Conservation (phyloP, 2,797 vertebrate genomes). For the Neosilurus mollespiculum region DNA sequence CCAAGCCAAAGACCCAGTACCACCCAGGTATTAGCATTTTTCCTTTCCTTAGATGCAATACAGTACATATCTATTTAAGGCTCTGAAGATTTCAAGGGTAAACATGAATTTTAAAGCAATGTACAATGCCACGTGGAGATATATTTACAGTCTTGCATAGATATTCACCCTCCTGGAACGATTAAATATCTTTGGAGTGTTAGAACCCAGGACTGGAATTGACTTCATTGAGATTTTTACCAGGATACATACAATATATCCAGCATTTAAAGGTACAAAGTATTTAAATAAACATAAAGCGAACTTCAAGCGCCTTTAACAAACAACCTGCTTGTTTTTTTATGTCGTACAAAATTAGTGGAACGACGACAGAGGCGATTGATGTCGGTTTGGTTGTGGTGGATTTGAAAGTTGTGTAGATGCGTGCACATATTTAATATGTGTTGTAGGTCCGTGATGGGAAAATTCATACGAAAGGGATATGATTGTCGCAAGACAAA, state of each 20-base stretch:
- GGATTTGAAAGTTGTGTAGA: no score
- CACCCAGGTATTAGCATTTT: constrained; percentile 70
- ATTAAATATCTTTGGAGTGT: neutral
- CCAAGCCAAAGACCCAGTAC: constrained; percentile 43
- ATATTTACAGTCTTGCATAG: neutral
- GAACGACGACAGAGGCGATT: no score
- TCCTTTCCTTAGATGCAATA: constrained; percentile 53
- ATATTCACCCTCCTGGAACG: neutral
- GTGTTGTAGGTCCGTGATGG: no score
- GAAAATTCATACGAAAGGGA: no score
- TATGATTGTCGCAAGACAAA: no score
- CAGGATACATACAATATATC: neutral
- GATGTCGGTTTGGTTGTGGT: no score
- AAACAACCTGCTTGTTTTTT: no score
- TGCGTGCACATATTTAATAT: no score
- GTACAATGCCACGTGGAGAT: neutral
- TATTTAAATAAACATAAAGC: neutral
- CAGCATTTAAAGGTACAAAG: neutral
- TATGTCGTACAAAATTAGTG: no score
- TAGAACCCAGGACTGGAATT: neutral
- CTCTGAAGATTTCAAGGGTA: neutral
- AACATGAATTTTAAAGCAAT: neutral
- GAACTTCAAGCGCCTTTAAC: neutral
- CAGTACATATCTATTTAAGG: constrained; percentile 76
- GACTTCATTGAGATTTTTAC: neutral